phyloP scores from a whole-genome alignment of 2,113 vertebrate genomes.

The Cebidichthys violaceus region DNA sequence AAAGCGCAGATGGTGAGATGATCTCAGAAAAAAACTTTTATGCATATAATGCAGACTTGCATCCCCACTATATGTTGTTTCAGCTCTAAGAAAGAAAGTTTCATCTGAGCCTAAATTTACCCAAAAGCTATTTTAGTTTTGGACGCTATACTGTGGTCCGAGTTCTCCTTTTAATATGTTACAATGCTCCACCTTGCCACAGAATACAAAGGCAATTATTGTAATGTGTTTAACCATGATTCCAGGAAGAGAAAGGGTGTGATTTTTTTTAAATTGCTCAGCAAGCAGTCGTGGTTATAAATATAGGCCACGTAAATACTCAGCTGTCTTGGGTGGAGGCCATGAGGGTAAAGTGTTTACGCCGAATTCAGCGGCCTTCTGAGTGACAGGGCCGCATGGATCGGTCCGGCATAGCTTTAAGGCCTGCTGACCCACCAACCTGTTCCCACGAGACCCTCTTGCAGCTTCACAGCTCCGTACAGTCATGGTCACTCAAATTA shows the following conservation, averaged over 20 bases:
- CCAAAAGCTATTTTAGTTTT: neutral
- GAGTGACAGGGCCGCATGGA: constrained; percentile 84
- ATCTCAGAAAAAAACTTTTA: constrained; percentile 9
- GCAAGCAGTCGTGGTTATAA: constrained; percentile 59
- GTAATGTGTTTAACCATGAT: neutral
- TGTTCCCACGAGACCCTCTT: constrained; percentile 36
- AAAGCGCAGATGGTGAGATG: constrained; percentile 7
- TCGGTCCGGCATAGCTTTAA: constrained; percentile 35
- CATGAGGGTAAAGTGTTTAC: constrained; percentile 58
- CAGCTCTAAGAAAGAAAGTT: neutral
- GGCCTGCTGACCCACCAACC: constrained; percentile 19
- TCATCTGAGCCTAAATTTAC: neutral
- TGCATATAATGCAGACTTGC: neutral
- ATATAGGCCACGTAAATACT: constrained; percentile 83
- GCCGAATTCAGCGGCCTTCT: constrained; percentile 55
- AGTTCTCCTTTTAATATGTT: neutral
- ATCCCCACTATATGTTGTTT: neutral
- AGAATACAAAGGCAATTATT: neutral
- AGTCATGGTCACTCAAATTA: constrained; percentile 47
- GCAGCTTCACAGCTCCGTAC: constrained; percentile 8
- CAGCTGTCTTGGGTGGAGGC: constrained; percentile 84
- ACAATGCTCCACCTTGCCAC: neutral
- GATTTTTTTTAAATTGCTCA: constrained; percentile 37
- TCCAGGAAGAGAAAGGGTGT: neutral
- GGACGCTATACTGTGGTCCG: neutral